Evolutionary conservation across 2,888 invertebrate genomes (phyloP), one percentile per base, ranked within the genome.

Genomic region (Epirrita christyi): DNA sequence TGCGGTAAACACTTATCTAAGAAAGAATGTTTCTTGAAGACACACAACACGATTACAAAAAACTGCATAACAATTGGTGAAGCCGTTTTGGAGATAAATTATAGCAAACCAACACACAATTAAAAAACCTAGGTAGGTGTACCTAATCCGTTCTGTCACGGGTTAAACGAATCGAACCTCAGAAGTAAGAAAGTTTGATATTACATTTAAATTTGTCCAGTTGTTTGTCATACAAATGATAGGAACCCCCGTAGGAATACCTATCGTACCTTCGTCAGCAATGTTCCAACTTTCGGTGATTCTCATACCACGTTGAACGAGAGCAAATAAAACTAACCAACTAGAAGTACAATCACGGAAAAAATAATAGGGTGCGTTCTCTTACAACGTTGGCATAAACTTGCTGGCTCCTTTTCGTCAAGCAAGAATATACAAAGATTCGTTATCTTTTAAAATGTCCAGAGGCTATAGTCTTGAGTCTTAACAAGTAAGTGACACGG

Each of bases 261-360:
- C 21, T 32, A 28, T 32, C 48, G 6, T 42, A 42, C 47, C 46
- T 45, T 45, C 44, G 41, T 55, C 55, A 55, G 48, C 44, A 7
- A 40, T 45, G 40, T 15, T 32, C 21, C 44, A 55, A 49, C 49
- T 50, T 54, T 45, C 44, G n/a, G 28, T 34, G 21, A 45, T 50
- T 55, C 47, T 10, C 27, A 45, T 50, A 55, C 49, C 38, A 34
- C 37, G 6, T 10, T 41, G 40, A 37, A 29, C 28, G 46, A 28
- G 21, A 51, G 32, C 34, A 48, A 54, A 54, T 54, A 34, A 36
- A 41, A 54, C 54, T 21, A 55, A 55, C 46, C 41, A 54, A 37
- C 41, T 41, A 28, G 42, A 36, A 34, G 14, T 42, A 6, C 32
- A 21, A 47, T 54, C 15, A 37, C 10, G 21, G 4, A n/a, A n/a